A percentile compares a stretch with the other conserved stretches of the same genome.
phyloP scores from a whole-genome alignment of 2,888 invertebrate species.

The Lucinisca nassula region DNA sequence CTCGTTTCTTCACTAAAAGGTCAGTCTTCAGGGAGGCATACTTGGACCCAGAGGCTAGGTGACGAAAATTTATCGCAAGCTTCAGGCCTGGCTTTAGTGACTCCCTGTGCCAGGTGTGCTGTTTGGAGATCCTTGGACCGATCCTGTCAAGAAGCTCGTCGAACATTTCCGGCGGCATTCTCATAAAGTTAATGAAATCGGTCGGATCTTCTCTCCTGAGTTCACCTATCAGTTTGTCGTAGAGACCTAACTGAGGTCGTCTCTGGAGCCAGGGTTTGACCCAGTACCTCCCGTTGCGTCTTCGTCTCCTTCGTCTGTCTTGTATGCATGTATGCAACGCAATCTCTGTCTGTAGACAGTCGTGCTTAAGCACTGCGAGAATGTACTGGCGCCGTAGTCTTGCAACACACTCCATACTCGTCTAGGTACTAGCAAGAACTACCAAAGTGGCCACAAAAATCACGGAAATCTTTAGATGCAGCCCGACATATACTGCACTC shows the following conservation, averaged over 20 bases:
- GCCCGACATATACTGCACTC: too few relatives aligned
- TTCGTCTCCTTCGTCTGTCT: constrained; percentile 39
- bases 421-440: too few relatives aligned
- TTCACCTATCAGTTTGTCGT: constrained; percentile 58
- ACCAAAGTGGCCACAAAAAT: too few relatives aligned
- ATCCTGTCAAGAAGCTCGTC: constrained; percentile 54
- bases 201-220: constrained; percentile 52
- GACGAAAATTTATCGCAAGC: constrained; percentile 56
- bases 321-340: neutral
- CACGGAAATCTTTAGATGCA: too few relatives aligned
- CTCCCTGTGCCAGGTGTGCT: constrained; percentile 50
- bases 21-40: constrained; percentile 64
- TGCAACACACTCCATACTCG: neutral
- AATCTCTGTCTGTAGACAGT: neutral
- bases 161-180: constrained; percentile 71
- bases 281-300: constrained; percentile 23
- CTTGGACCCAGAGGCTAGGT: constrained; percentile 67
- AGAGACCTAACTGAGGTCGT: constrained; percentile 50
- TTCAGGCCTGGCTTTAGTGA: constrained; percentile 45
- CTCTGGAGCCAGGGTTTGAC: constrained; percentile 20
- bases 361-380: constrained; percentile 1
- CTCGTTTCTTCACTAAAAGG: constrained; percentile 70
- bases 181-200: constrained; percentile 63
- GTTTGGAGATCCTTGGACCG: constrained; percentile 62
- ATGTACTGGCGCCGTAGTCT: neutral